phyloP scores from a whole-genome alignment of 2,888 invertebrate species.

The Mycogona germanica region DNA sequence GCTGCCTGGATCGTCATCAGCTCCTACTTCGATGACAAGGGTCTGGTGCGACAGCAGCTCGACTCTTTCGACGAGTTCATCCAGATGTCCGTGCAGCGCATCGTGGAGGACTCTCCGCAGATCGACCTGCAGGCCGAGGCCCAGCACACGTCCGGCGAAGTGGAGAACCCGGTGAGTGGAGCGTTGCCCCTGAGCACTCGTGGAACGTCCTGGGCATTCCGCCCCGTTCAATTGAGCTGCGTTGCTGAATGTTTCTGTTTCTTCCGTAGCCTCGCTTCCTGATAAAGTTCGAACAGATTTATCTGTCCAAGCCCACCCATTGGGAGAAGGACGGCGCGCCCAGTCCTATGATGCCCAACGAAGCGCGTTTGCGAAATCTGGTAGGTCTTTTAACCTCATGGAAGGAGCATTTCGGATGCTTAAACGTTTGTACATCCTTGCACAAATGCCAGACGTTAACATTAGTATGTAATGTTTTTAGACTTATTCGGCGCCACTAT shows the following conservation, averaged over 20 bases:
- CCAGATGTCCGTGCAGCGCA: constrained; percentile 98
- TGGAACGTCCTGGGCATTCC: too few relatives aligned
- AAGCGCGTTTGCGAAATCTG: constrained; percentile 92
- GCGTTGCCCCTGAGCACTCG: constrained; percentile 19
- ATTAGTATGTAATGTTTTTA: too few relatives aligned
- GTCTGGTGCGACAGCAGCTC: constrained; percentile 94
- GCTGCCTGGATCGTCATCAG: constrained; percentile 99
- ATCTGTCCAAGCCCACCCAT: constrained; percentile 97
- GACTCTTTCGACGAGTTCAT: constrained; percentile 99
- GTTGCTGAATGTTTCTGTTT: constrained; percentile 1
- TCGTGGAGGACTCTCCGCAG: constrained; percentile 97
- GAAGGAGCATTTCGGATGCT: constrained; percentile 42
- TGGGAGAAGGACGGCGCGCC: constrained; percentile 99
- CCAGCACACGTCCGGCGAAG: constrained; percentile 86
- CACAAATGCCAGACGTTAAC: too few relatives aligned
- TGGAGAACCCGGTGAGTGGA: constrained; percentile 60
- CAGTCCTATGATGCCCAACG: constrained; percentile 99
- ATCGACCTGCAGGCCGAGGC: constrained; percentile 96
- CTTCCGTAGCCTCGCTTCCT: constrained; percentile 60
- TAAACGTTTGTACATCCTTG: neutral
- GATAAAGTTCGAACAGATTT: constrained; percentile 97
- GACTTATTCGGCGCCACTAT: constrained; percentile 89
- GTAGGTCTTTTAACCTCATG: too few relatives aligned
- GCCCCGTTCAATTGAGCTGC: too few relatives aligned
- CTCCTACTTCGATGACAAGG: constrained; percentile 99